A percentile compares a stretch with the other conserved stretches of the same genome.
These are phyloP conservation scores for Eublepharis macularius DNA, from an alignment of 2,113 vertebrate species.

Conservation along the genomic window DNA sequence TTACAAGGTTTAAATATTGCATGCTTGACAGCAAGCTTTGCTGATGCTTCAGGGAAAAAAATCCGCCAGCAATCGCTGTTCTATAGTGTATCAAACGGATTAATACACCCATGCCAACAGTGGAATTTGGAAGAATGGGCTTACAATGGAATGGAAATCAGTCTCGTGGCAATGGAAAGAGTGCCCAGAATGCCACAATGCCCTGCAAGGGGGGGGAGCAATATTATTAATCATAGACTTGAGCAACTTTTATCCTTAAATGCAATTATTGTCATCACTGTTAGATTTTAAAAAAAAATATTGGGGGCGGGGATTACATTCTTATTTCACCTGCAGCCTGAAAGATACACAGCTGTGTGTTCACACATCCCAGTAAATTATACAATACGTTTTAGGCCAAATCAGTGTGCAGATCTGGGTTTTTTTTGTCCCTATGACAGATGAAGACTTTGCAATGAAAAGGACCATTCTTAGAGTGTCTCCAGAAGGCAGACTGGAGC, in stretches of 20 bases:
- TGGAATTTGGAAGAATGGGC: not conserved
- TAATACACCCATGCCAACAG: not conserved
- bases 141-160: not conserved
- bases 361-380: not conserved
- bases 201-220: not conserved
- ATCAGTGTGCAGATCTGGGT: not conserved
- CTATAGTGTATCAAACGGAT: not conserved
- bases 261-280: not conserved
- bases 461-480: not conserved
- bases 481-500: slow-evolving; percentile 37
- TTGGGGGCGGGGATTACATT: slow-evolving; percentile 18
- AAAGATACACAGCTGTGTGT: slow-evolving; percentile 27
- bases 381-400: not conserved
- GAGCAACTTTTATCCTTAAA: not conserved
- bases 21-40: not conserved
- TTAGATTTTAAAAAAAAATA: not conserved
- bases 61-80: not conserved
- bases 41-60: not conserved
- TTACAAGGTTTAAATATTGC: not conserved
- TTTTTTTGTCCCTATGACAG: slow-evolving; percentile 27
- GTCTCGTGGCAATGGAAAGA: not conserved
- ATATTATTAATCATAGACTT: not conserved
- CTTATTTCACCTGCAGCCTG: slow-evolving; percentile 25
- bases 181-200: not conserved
- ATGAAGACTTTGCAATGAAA: slow-evolving; percentile 37